Evolutionary conservation across 2,888 invertebrate genomes (phyloP), one percentile per base, ranked within the genome.

Genomic region (Phymatocera aterrima): DNA sequence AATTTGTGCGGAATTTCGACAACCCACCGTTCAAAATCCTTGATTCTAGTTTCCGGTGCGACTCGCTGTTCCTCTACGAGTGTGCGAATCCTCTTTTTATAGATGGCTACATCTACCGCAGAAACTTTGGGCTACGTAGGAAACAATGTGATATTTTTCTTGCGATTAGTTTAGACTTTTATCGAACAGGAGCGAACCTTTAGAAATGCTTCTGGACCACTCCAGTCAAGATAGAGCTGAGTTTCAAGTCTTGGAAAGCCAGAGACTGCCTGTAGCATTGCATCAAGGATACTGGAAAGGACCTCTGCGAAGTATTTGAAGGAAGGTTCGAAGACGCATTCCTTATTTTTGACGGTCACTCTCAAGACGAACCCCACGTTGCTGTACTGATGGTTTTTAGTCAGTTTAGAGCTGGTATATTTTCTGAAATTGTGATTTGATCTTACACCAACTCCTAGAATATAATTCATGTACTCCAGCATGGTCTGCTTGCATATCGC

Each of bases 401-500:
- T n/a, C 15, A 18, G 21, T 43, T 77, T 40, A 54, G 68, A 37
- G 70, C 70, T 72, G 40, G 37, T 31, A 43, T 37, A 37, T 1
- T 37, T 10, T 4, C n/a, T n/a, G 60, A 34, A 34, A 21, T 21
- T 37, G 61, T 5, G 61, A 10, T 10, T 64, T 18, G n/a, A 5
- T n/a, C 90, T 83, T 92, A 97, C 97, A 88, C 94, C 93, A 84
- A 94, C 94, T 88, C 96, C 95, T 81, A 95, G 93, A 72, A 98
- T 93, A 82, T 96, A 96, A 77, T 94, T 91, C 3, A 96, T 94
- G 88, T 94, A 97, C 84, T 96, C 95, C 74, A 93, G 91, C 84
- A 98, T 92, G n/a, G 97, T 97, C 82, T 94, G 93, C 78, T 97
- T 92, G 84, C 96, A 96, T 60, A 97, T 91, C 6, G 94, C 94